These are phyloP conservation scores for Ascaphus truei DNA, from an alignment of 2,113 vertebrate species.

Conservation along the genomic window DNA sequence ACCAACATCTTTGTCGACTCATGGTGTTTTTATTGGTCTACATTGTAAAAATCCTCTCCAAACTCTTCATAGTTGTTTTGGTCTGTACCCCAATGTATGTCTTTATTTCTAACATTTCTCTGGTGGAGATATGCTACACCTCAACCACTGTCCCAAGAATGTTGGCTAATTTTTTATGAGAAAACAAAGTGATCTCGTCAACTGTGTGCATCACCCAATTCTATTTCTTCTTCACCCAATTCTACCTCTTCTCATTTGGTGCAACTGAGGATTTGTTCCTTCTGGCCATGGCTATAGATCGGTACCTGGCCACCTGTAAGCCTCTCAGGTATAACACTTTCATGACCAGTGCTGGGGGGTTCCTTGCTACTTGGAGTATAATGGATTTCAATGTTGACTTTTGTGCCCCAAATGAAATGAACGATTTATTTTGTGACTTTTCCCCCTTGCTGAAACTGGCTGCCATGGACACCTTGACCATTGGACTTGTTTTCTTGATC, in stretches of 20 bases:
- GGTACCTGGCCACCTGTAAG: too few relatives aligned
- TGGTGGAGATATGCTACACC: constrained; percentile 33
- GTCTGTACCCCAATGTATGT: too few relatives aligned
- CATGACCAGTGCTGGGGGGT: too few relatives aligned
- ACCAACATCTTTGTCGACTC: too few relatives aligned
- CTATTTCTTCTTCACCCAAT: constrained; percentile 40
- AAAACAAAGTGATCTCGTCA: constrained; percentile 29
- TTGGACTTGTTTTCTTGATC: not conserved
- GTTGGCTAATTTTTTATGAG: constrained; percentile 35
- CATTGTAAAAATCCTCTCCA: too few relatives aligned
- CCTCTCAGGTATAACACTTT: too few relatives aligned
- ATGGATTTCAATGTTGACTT: not conserved
- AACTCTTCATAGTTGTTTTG: too few relatives aligned
- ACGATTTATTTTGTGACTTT: not conserved
- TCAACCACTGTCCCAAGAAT: constrained; percentile 42
- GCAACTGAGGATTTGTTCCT: not conserved
- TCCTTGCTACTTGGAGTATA: too few relatives aligned
- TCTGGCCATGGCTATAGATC: too few relatives aligned
- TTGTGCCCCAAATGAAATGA: not conserved
- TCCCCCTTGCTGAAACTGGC: not conserved
- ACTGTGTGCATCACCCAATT: constrained; percentile 34
- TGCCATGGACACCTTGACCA: not conserved
- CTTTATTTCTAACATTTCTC: not conserved
- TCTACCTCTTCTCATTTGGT: too few relatives aligned
- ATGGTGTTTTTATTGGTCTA: too few relatives aligned